A percentile compares a stretch with the other conserved stretches of the same genome.
phyloP scores from a whole-genome alignment of 2,113 vertebrate species.

The Galbula dea region DNA sequence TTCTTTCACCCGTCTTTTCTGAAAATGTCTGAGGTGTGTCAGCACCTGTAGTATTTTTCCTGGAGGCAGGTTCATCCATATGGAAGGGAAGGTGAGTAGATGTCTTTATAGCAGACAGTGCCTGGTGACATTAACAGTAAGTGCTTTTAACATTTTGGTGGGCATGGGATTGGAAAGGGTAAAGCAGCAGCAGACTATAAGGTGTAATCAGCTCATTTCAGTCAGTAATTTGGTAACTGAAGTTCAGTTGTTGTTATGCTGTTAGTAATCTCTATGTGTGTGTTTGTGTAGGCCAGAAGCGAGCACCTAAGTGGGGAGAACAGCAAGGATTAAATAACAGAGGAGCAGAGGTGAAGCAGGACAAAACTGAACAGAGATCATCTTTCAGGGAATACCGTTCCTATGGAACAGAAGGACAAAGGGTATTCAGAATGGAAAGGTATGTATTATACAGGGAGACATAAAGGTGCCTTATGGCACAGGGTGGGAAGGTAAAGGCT shows the following conservation, averaged over 20 bases:
- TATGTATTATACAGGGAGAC: constrained; percentile 27
- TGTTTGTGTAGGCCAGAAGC: constrained; percentile 64
- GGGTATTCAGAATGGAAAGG: constrained; percentile 62
- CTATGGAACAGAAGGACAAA: constrained; percentile 44
- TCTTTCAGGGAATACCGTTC: constrained; percentile 60
- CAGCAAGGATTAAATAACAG: constrained; percentile 51
- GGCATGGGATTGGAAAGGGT: not conserved
- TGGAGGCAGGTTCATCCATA: not conserved
- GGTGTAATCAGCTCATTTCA: not conserved
- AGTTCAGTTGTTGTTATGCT: not conserved
- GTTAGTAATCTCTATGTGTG: not conserved
- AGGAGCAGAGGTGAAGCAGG: constrained; percentile 62
- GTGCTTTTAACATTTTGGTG: not conserved
- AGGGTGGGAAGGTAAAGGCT: not conserved
- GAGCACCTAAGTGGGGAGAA: constrained; percentile 47
- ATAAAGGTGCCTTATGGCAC: not conserved
- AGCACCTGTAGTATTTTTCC: not conserved
- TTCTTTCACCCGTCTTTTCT: not conserved
- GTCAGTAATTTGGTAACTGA: not conserved
- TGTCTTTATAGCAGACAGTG: not conserved
- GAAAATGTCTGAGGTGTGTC: not conserved
- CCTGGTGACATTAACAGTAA: not conserved
- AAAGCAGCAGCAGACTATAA: not conserved
- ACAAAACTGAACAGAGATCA: constrained; percentile 64
- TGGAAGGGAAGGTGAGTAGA: not conserved